Base-by-base conservation (phyloP, 2,113 vertebrate species). In the Lichenostomus cassidix region DNA sequence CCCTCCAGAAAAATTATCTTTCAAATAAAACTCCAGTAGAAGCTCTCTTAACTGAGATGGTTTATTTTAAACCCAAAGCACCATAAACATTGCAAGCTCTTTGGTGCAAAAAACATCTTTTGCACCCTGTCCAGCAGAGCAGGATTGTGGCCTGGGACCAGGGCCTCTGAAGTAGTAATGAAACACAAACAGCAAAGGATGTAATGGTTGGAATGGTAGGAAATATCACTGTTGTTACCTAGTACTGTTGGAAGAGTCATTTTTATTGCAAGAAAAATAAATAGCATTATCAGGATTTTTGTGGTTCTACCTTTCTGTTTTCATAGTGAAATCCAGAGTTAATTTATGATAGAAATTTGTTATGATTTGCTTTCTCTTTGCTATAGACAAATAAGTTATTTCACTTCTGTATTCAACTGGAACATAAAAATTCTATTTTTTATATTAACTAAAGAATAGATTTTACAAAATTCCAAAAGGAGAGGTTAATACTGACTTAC, bases 181-280 rank as follows among this genome's bases (percentile, higher is more conserved):
- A 69, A 92, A 88, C 39, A 87, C 37, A 87, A 87, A 76, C 27
- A 83, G 74, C 46, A 76, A 86, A 87, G 10, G 27, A 89, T 6
- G 0, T 56, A 86, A 80, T 9, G 41, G 70, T 44, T 88, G 63
- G 90, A 67, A 67, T 25, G 10, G 42, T 5, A 56, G 73, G 67
- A 73, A 92, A 65, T 10, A 95, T 60, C 46, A 62, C 28, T 59
- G 29, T 22, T 70, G 60, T 83, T 81, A 88, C 41, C 64, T 37
- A 58, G 63, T 70, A 42, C 37, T 39, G 24, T 4, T 60, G 63
- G 31, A 94, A 58, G 13, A 69, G 49, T 21, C 60, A 73, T 73
- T 93, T 94, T 86, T n/a, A 65, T 58, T 75, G 49, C 77, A 86
- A 86, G 33, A 67, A 88, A 83, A 95, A 89, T 27, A 71, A 90